These are phyloP conservation scores for Epicauta chinensis DNA, from an alignment of 1,140 invertebrate genomes.

Conservation along the genomic window DNA sequence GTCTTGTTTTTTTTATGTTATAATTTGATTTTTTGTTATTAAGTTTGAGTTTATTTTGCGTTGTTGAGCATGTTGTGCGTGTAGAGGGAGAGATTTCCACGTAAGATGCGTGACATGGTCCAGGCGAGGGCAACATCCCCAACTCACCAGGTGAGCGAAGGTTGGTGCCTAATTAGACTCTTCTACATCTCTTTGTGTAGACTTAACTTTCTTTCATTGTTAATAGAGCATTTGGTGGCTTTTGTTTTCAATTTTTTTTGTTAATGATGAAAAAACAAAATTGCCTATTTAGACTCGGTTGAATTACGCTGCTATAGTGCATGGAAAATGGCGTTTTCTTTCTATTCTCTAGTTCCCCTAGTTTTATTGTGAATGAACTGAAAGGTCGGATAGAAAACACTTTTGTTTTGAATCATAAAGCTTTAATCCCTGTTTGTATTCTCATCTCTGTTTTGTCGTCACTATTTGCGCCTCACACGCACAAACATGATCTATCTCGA, in stretches of 20 bases:
- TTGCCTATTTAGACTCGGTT: no score
- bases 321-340: no score
- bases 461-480: constrained; percentile 11
- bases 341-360: no score
- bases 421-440: no score
- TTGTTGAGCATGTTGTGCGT: constrained; percentile 40
- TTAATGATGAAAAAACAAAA: no score
- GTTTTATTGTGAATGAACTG: no score
- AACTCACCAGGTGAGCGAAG: constrained; percentile 37
- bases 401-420: no score
- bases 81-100: constrained; percentile 59
- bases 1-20: constrained; percentile 5
- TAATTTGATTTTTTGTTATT: constrained; percentile 32
- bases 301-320: no score
- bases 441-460: no score
- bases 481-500: constrained; percentile 18
- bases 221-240: no score
- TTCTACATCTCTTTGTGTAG: constrained; percentile 13
- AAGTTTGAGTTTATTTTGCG: constrained; percentile 32
- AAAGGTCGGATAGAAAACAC: no score
- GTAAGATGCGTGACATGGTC: constrained; percentile 65
- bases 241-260: no score
- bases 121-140: constrained; percentile 40
- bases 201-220: constrained; percentile 3
- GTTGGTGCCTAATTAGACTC: constrained; percentile 28